Percentiles rank a stretch among this genome's conserved stretches.
phyloP scores from a whole-genome alignment of 2,888 invertebrate species.

The Drosophila kuntzei region DNA sequence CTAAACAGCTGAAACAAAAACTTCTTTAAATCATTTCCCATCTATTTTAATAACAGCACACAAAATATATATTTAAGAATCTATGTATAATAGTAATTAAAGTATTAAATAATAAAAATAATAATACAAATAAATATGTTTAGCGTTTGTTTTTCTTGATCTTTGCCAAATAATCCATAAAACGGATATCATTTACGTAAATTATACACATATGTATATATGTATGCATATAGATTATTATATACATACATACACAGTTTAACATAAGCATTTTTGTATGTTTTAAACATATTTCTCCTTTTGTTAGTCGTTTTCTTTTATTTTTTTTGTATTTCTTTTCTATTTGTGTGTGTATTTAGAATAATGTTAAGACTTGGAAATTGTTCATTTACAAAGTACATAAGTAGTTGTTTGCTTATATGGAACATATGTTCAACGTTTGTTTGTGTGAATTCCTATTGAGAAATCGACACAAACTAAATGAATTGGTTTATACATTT shows the following conservation, averaged over 20 bases:
- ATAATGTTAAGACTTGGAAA: slow-evolving; percentile 65
- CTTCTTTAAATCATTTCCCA: slow-evolving; percentile 29
- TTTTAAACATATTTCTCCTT: slow-evolving; percentile 52
- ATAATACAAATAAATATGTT: slow-evolving; percentile 54
- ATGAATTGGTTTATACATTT: slow-evolving; percentile 24
- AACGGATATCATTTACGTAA: slow-evolving; percentile 70
- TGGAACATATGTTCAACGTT: slow-evolving; percentile 48
- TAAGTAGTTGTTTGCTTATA: slow-evolving; percentile 47
- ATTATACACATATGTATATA: slow-evolving; percentile 51
- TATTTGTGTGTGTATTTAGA: slow-evolving; percentile 25
- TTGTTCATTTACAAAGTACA: slow-evolving; percentile 60
- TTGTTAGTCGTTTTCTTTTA: slow-evolving; percentile 10
- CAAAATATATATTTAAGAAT: slow-evolving; percentile 36
- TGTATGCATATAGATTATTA: slow-evolving; percentile 20
- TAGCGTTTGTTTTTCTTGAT: slow-evolving; percentile 34
- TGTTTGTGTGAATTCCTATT: slow-evolving; percentile 19
- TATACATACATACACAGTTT: slow-evolving; percentile 40
- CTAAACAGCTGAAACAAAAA: slow-evolving; percentile 34
- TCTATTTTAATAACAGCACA: slow-evolving; percentile 61
- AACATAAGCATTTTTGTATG: slow-evolving; percentile 54
- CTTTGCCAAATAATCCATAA: slow-evolving; percentile 72
- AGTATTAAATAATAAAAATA: slow-evolving; percentile 17
- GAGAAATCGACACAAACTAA: slow-evolving; percentile 24
- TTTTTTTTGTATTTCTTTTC: slow-evolving; percentile 7
- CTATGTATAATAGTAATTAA: slow-evolving; percentile 7